A percentile compares a stretch with the other conserved stretches of the same genome.
These are phyloP conservation scores for Mesitornis unicolor DNA, from an alignment of 2,113 vertebrate genomes.

Conservation along the genomic window DNA sequence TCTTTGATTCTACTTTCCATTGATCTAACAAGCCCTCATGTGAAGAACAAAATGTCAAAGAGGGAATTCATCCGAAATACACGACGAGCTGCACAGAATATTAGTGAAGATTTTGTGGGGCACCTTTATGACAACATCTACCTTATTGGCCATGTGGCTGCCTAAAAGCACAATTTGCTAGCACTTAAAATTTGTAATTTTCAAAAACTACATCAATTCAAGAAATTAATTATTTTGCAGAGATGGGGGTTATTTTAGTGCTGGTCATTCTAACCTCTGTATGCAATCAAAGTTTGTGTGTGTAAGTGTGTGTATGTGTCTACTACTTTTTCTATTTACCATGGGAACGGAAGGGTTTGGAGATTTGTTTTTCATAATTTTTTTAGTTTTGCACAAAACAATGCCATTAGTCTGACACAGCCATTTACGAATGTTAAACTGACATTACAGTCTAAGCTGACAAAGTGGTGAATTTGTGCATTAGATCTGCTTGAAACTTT, in stretches of 20 bases:
- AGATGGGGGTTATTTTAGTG: slow-evolving; percentile 70
- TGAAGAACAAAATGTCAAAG: slow-evolving; percentile 99
- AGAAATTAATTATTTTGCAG: slow-evolving; percentile 62
- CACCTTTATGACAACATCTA: slow-evolving; percentile 99
- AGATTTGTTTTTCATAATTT: slow-evolving; percentile 64
- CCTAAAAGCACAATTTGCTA: slow-evolving; percentile 78
- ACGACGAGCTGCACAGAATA: slow-evolving; percentile 91
- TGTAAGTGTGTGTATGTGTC: slow-evolving; percentile 55
- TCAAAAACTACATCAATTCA: slow-evolving; percentile 36
- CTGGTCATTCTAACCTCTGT: slow-evolving; percentile 79
- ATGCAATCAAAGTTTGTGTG: slow-evolving; percentile 71
- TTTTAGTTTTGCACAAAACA: slow-evolving; percentile 76
- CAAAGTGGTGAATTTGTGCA: slow-evolving; percentile 69
- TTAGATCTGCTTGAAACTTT: slow-evolving; percentile 74
- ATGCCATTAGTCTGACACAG: slow-evolving; percentile 74
- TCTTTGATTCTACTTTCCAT: slow-evolving; percentile 98
- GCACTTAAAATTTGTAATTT: slow-evolving; percentile 64
- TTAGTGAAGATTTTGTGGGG: slow-evolving; percentile 98
- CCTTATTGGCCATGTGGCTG: slow-evolving; percentile 97
- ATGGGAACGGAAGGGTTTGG: slow-evolving; percentile 64
- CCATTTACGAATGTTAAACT: slow-evolving; percentile 76
- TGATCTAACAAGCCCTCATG: slow-evolving; percentile 95
- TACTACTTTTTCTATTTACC: slow-evolving; percentile 66
- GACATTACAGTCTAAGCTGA: slow-evolving; percentile 70
- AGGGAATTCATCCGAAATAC: slow-evolving; percentile 99